These are phyloP conservation scores for Agonopterix alstromeriana DNA, from an alignment of 2,888 invertebrate species.

Conservation along the genomic window DNA sequence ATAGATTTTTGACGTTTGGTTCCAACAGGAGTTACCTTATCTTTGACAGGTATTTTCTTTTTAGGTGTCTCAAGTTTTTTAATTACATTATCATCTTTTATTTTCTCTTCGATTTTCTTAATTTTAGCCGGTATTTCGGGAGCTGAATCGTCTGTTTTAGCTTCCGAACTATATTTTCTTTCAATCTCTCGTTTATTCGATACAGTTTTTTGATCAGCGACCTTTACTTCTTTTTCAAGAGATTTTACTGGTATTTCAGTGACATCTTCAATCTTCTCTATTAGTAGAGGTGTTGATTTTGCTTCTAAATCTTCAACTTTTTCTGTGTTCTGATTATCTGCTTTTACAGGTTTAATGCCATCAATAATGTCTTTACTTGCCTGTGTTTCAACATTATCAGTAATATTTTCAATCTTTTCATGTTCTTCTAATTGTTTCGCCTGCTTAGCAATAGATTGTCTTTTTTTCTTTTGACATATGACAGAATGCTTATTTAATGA, in stretches of 20 bases:
- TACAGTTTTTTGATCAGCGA: constrained; percentile 2
- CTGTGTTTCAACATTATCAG: constrained; percentile 14
- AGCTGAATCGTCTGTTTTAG: constrained; percentile 11
- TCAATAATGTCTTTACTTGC: constrained; percentile 10
- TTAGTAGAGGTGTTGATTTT: background rate
- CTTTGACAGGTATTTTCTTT: constrained; percentile 38
- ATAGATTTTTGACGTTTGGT: constrained; percentile 40
- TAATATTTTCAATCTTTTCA: constrained; percentile 8
- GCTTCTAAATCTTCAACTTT: background rate
- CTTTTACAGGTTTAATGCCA: constrained; percentile 10
- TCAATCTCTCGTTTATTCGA: constrained; percentile 5
- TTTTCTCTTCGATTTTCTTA: constrained; percentile 25
- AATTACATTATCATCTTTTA: constrained; percentile 18
- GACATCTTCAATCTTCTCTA: constrained; percentile 17
- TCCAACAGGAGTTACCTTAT: constrained; percentile 29
- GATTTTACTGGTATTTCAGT: constrained; percentile 8
- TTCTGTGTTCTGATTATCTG: constrained; percentile 2
- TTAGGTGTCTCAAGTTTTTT: constrained; percentile 31
- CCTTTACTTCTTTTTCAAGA: background rate
- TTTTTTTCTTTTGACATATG: constrained; percentile 61
- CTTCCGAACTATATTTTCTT: constrained; percentile 3
- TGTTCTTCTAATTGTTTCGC: constrained; percentile 23
- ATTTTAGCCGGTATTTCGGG: constrained; percentile 23
- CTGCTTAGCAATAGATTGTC: constrained; percentile 43
- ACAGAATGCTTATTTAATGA: constrained; percentile 62